Evolutionary conservation across 2,888 invertebrate genomes (phyloP), one percentile per base, ranked within the genome.

Genomic region (Mystacides longicornis): DNA sequence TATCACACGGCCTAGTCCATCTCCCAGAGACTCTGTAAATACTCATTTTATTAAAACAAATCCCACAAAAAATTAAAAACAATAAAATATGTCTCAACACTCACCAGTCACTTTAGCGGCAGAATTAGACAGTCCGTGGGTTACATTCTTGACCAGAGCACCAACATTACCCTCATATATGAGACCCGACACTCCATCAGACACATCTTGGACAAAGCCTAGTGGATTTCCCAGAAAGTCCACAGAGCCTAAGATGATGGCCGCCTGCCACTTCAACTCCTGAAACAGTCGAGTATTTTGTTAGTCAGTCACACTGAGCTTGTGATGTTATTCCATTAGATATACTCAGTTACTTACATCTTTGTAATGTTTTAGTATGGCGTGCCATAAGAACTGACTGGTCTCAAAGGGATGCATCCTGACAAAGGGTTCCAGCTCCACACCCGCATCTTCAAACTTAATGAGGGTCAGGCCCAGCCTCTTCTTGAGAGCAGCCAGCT

Each of bases 191-290:
- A 98, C 86, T 23, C 98, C 97, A 74, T 97, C 97, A 1, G 93
- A 89, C 37, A 99, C 87, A 75, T 99, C 98, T 66, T 92, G 92
- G 60, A 97, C 85, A 65, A 99, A 87, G 14, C 98, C 98, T 48
- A 96, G 72, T 2, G 99, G 99, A 77, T 97, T 98, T 37, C 99
- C 99, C 50, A 99, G 81, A 71, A 99, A 97, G 73, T 99, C 98
- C 20, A 97, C 93, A 0, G 97, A 93, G 2, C 95, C 97, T 55
- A 99, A 75, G 66, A 99, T 97, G 63, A 89, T 89, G 3, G 92
- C 92, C 4, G 96, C 95, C 73, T 99, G 97, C 83, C 95, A 92
- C 68, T 90, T 89, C 50, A 98, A 71, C 71, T 95, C 93, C 83
- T 90, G 66, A 18, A 63, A 57, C 7, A 43, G 9, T n/a, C n/a